Conservation (phyloP, 2,888 invertebrate species). For the Macrophya annulata region DNA sequence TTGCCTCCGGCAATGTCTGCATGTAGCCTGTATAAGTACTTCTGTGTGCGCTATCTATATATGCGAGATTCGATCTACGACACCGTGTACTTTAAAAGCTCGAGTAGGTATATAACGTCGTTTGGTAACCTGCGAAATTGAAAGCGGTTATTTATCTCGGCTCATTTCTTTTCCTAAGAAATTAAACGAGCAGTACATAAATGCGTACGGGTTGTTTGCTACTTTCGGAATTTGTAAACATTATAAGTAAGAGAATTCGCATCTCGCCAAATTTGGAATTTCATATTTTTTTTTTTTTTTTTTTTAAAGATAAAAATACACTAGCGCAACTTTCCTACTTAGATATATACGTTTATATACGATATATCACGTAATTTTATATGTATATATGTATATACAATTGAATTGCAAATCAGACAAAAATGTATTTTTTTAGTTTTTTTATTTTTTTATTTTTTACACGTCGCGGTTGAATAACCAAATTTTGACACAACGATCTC, state of each 20-base stretch:
- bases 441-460: constrained; percentile 43
- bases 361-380: constrained; percentile 40
- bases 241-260: not conserved
- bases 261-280: constrained; percentile 17
- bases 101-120: not conserved
- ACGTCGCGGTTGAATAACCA: not conserved
- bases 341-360: not conserved
- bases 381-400: not conserved
- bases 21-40: not conserved
- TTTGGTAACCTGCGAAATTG: constrained; percentile 44
- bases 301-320: not conserved
- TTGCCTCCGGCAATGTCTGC: constrained; percentile 13
- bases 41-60: not conserved
- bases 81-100: not conserved
- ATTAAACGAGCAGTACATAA: constrained; percentile 19
- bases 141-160: constrained; percentile 32
- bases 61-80: not conserved
- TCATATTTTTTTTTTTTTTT: constrained; percentile 25
- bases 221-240: constrained; percentile 44
- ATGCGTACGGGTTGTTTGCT: not conserved
- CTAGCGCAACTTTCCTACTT: not conserved
- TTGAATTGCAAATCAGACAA: constrained; percentile 43
- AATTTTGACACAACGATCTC: constrained; percentile 15
- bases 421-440: not conserved
- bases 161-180: constrained; percentile 3